phyloP scores from a whole-genome alignment of 2,113 vertebrate species.

The Anolis carolinensis region DNA sequence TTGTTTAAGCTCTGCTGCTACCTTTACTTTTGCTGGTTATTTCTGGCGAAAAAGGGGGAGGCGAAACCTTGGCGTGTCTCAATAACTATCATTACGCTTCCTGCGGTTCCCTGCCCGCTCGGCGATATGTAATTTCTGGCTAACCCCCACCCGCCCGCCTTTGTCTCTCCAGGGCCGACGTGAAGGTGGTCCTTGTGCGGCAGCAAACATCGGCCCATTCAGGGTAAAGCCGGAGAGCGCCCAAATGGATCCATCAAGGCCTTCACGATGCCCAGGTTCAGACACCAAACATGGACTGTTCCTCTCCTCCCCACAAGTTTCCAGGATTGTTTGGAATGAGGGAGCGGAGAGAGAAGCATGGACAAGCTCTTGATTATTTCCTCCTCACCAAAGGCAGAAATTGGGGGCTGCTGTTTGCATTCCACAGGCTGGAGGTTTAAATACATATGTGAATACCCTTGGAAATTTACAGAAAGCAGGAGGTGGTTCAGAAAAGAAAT shows the following conservation, averaged over 20 bases:
- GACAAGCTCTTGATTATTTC: constrained; percentile 58
- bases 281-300: constrained; percentile 53
- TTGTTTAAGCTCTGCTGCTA: constrained; percentile 74
- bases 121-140: constrained; percentile 61
- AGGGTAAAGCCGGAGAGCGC: constrained; percentile 67
- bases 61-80: constrained; percentile 57
- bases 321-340: constrained; percentile 38
- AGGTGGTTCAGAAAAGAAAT: background rate
- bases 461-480: constrained; percentile 17
- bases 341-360: constrained; percentile 27
- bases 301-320: constrained; percentile 28
- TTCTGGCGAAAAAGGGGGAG: constrained; percentile 74
- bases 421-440: background rate
- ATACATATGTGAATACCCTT: constrained; percentile 13
- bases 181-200: constrained; percentile 53
- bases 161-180: constrained; percentile 35
- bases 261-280: constrained; percentile 28
- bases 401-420: constrained; percentile 22
- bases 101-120: constrained; percentile 47
- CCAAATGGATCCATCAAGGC: constrained; percentile 42
- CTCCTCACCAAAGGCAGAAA: constrained; percentile 20
- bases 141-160: background rate
- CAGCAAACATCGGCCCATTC: background rate
- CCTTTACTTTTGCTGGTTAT: constrained; percentile 78
- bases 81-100: constrained; percentile 63